Evolutionary conservation across 2,888 invertebrate species (phyloP).

Genomic region (Notodonta dromedarius): DNA sequence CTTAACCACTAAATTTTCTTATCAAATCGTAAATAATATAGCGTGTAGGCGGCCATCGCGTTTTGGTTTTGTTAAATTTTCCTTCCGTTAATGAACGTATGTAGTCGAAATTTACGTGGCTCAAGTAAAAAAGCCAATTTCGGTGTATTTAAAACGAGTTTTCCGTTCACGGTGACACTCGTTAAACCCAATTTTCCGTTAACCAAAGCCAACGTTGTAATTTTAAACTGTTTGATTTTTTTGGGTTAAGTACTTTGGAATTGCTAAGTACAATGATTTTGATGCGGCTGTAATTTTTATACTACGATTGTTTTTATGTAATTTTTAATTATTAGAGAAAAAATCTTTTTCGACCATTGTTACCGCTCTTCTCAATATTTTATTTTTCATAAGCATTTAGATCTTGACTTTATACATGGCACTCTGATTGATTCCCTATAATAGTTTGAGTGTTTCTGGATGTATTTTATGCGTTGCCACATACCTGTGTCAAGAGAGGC

Average conservation of each 20-base stretch:
- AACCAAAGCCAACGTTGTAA: neutral
- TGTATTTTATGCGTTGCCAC: too few species aligned
- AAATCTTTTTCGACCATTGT: neutral
- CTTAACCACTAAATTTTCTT: neutral
- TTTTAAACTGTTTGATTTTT: neutral
- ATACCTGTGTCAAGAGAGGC: too few species aligned
- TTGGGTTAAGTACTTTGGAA: neutral
- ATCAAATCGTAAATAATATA: constrained; percentile 6
- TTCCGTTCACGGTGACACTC: neutral
- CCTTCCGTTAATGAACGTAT: neutral
- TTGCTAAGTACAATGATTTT: neutral
- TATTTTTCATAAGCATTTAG: too few species aligned
- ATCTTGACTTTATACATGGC: too few species aligned
- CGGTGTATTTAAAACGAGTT: neutral
- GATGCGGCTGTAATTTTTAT: neutral
- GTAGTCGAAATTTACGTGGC: neutral
- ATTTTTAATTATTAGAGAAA: neutral
- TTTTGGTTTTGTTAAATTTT: neutral
- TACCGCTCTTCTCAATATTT: neutral
- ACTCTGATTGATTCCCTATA: too few species aligned
- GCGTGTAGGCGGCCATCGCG: neutral
- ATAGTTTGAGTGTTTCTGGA: too few species aligned
- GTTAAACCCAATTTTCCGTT: neutral
- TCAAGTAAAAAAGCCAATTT: neutral
- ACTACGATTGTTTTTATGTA: neutral